Percentiles rank a stretch among this genome's conserved stretches.
Conservation (phyloP, 1,140 invertebrate species). For the Oreohelix idahoensis region DNA sequence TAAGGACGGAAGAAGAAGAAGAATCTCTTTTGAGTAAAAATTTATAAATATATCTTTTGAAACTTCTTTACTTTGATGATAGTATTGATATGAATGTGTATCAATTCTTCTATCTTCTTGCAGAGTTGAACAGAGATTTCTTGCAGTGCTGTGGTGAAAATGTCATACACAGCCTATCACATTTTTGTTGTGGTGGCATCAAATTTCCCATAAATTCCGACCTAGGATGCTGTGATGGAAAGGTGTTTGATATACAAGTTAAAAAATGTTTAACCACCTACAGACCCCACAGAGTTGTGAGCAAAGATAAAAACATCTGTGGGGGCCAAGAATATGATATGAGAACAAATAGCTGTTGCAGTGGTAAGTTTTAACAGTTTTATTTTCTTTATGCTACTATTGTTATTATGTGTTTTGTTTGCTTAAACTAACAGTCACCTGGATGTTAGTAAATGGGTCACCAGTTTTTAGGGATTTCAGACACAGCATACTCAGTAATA, state of each 20-base stretch:
- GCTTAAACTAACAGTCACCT: no score
- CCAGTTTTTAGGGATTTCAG: no score
- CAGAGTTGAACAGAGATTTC: neutral
- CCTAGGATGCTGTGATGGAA: constrained; percentile 1
- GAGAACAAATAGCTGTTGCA: constrained; percentile 5
- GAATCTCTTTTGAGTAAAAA: no score
- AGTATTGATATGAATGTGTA: no score
- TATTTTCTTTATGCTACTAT: no score
- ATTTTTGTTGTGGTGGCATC: constrained; percentile 3
- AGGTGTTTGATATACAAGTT: neutral
- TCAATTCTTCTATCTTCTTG: no score
- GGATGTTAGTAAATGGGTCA: no score
- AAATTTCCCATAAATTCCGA: neutral
- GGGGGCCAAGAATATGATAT: neutral
- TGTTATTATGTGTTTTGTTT: no score
- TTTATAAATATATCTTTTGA: no score
- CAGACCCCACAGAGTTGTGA: neutral
- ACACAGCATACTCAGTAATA: no score
- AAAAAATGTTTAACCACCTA: neutral
- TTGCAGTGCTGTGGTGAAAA: neutral
- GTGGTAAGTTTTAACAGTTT: neutral
- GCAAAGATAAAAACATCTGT: neutral
- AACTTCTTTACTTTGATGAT: no score
- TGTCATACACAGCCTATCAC: neutral
- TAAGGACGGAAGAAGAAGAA: no score